Evolutionary conservation across 2,797 vertebrate species (phyloP).

Genomic region (Oophaga sylvatica): DNA sequence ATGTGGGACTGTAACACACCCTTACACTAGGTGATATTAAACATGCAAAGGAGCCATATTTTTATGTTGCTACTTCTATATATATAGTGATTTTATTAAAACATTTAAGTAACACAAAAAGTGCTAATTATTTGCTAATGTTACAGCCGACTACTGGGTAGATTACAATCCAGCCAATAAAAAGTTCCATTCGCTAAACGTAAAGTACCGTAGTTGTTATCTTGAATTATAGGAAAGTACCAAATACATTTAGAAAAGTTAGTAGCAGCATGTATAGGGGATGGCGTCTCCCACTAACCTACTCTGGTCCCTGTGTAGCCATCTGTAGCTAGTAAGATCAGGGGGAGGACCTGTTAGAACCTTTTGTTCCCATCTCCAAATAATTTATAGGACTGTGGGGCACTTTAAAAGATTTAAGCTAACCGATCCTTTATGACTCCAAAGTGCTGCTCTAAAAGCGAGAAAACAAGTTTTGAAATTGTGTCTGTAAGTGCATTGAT

Average conservation of each 20-base stretch:
- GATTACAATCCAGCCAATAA: not conserved
- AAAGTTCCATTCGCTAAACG: not conserved
- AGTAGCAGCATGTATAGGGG: not conserved
- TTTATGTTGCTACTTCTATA: not conserved
- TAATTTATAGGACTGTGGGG: too few species aligned
- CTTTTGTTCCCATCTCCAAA: too few species aligned
- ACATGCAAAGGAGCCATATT: not conserved
- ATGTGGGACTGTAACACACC: not conserved
- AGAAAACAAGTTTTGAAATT: too few species aligned
- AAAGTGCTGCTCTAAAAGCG: too few species aligned
- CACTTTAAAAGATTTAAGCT: too few species aligned
- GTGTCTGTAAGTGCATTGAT: too few species aligned
- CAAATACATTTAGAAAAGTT: not conserved
- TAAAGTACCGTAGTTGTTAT: not conserved
- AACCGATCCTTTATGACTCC: too few species aligned
- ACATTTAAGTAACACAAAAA: not conserved
- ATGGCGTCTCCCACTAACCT: not conserved
- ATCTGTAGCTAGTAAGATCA: not conserved
- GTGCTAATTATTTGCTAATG: not conserved
- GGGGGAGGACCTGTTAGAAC: too few species aligned
- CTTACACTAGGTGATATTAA: not conserved
- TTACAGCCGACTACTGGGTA: not conserved
- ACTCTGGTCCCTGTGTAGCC: not conserved
- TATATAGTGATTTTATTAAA: not conserved
- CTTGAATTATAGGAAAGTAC: not conserved